These are phyloP conservation scores for Prunella strophiata DNA, from an alignment of 2,797 vertebrate species.

Conservation along the genomic window DNA sequence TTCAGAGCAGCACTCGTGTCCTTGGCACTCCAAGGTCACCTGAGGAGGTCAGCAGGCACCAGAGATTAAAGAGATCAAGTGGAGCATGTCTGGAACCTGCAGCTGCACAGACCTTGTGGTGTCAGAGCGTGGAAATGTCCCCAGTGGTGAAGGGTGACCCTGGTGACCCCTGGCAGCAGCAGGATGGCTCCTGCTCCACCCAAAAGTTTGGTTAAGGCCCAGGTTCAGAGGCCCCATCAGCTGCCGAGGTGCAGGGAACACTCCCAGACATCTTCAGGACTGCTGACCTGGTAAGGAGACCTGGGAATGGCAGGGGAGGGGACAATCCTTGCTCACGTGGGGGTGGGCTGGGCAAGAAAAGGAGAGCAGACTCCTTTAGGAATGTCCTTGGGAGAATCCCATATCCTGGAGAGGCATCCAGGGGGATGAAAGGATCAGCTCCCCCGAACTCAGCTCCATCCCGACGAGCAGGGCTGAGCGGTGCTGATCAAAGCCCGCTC, in stretches of 20 bases:
- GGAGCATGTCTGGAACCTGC: not conserved
- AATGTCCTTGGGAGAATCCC: not conserved
- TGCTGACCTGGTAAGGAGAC: slow-evolving; percentile 6
- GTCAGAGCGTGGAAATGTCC: accelerated
- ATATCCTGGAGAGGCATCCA: not conserved
- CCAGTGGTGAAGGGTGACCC: not conserved
- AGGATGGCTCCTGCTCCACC: not conserved
- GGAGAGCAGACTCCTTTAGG: not conserved
- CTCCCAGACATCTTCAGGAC: not conserved
- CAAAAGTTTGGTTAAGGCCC: not conserved
- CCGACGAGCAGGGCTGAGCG: accelerated
- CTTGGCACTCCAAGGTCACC: not conserved
- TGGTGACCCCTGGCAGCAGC: not conserved
- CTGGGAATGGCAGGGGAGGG: not conserved
- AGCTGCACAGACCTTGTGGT: not conserved
- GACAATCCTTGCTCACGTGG: accelerated
- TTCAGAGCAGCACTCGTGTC: accelerated
- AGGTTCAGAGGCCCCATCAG: accelerated
- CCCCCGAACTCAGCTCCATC: not conserved
- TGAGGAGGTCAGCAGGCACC: not conserved
- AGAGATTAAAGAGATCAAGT: not conserved
- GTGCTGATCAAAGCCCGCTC: not conserved
- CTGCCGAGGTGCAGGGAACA: not conserved
- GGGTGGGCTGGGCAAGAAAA: not conserved
- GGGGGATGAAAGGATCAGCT: not conserved